Evolutionary conservation across 2,113 vertebrate species (phyloP).

Genomic region (Thalassoma bifasciatum): DNA sequence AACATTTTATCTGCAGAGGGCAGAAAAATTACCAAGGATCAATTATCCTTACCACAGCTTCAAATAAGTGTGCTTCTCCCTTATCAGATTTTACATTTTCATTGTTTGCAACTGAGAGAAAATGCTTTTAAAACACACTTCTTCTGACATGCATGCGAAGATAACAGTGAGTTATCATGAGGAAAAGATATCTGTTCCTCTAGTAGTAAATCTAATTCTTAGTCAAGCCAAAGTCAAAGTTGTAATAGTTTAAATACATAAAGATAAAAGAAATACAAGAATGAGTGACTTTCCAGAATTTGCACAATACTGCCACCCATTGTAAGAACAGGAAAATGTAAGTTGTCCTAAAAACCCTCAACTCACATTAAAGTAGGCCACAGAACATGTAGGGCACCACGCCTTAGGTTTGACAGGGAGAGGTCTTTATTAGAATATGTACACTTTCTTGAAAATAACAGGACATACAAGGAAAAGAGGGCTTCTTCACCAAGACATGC

Average conservation of each 20-base stretch:
- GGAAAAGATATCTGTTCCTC: too few relatives aligned
- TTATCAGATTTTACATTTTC: too few relatives aligned
- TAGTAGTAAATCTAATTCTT: too few relatives aligned
- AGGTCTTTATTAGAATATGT: slow-evolving; percentile 62
- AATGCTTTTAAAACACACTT: too few relatives aligned
- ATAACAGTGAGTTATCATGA: too few relatives aligned
- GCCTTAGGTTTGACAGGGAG: slow-evolving; percentile 7
- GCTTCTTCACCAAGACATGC: not conserved
- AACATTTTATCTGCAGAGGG: too few relatives aligned
- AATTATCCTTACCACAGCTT: too few relatives aligned
- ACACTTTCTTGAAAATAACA: slow-evolving; percentile 19
- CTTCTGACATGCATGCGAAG: too few relatives aligned
- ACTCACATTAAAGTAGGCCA: not conserved
- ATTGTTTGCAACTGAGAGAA: too few relatives aligned
- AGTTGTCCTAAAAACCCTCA: not conserved
- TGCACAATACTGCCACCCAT: slow-evolving; percentile 54
- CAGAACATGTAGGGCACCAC: not conserved
- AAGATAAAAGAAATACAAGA: not conserved
- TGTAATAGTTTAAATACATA: not conserved
- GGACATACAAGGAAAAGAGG: not conserved
- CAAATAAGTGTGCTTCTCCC: too few relatives aligned
- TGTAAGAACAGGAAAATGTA: not conserved
- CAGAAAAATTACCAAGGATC: too few relatives aligned
- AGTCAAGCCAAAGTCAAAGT: too few relatives aligned
- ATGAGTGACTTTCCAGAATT: not conserved